Conservation (phyloP, 2,113 vertebrate species). For the Zapus hudsonius region DNA sequence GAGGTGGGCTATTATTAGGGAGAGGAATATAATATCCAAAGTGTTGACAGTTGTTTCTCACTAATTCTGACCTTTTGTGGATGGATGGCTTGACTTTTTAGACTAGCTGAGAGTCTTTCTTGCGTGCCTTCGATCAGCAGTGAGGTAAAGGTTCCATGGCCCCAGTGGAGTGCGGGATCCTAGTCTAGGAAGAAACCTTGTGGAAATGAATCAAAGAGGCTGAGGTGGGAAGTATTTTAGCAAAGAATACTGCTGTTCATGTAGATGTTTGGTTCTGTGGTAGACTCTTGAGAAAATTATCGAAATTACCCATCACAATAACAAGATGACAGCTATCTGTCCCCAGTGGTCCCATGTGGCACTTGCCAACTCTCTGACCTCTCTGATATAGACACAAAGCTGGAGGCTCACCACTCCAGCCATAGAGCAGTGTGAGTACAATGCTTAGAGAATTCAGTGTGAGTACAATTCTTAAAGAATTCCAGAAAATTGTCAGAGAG, state of each 20-base stretch:
- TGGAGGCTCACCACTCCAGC: background rate
- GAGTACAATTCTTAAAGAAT: background rate
- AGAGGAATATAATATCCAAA: background rate
- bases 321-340: background rate
- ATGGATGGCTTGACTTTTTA: slow-evolving; percentile 14
- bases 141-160: background rate
- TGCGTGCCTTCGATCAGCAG: background rate
- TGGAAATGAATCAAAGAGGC: background rate
- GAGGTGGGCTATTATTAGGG: background rate
- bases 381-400: background rate
- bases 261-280: background rate
- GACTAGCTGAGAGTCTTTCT: slow-evolving; percentile 5
- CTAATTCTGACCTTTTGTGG: background rate
- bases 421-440: background rate
- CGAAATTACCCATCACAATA: background rate
- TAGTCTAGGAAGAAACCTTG: background rate
- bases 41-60: background rate
- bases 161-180: background rate
- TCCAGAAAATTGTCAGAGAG: slow-evolving; percentile 25
- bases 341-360: background rate
- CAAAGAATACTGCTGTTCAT: background rate
- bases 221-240: slow-evolving; percentile 8
- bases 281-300: background rate
- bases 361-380: background rate
- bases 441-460: too few relatives aligned